phyloP scores from a whole-genome alignment of 2,797 vertebrate genomes.

The Simalia tracyae region DNA sequence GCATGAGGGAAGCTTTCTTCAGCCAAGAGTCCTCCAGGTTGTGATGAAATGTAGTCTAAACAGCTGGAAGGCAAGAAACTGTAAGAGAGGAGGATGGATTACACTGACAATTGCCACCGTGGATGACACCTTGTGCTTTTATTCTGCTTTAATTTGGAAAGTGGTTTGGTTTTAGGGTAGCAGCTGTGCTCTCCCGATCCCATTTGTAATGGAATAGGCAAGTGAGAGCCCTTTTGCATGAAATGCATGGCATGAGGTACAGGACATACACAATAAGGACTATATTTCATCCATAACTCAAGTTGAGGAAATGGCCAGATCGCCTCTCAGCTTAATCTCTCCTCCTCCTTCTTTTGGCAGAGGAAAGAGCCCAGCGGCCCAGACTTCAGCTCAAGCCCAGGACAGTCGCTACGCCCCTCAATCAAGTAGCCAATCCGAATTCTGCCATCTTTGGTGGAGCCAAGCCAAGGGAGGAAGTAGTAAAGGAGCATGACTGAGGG shows the following conservation, averaged over 20 bases:
- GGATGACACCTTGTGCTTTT: neutral
- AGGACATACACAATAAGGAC: neutral
- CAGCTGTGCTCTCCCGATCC: neutral
- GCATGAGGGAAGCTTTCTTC: neutral
- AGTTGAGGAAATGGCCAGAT: neutral
- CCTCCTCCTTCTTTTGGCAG: conserved; percentile 70
- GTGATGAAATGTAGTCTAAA: neutral
- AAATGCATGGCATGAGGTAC: neutral
- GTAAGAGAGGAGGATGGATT: neutral
- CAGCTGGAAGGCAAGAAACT: neutral
- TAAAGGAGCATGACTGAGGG: conserved; percentile 81
- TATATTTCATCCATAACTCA: neutral
- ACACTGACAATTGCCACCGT: neutral
- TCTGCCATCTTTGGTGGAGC: conserved; percentile 98
- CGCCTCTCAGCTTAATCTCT: neutral
- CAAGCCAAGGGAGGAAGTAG: conserved; percentile 94
- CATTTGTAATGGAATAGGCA: neutral
- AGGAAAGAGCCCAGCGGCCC: conserved; percentile 95
- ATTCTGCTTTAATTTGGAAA: neutral
- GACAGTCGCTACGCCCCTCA: conserved; percentile 92
- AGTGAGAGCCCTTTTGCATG: neutral
- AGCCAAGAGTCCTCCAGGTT: neutral
- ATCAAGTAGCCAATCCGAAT: conserved; percentile 98
- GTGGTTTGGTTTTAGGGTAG: neutral
- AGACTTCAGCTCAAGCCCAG: conserved; percentile 96